Evolutionary conservation across 2,797 vertebrate genomes (phyloP).

Genomic region (Scomberomorus guttatus): DNA sequence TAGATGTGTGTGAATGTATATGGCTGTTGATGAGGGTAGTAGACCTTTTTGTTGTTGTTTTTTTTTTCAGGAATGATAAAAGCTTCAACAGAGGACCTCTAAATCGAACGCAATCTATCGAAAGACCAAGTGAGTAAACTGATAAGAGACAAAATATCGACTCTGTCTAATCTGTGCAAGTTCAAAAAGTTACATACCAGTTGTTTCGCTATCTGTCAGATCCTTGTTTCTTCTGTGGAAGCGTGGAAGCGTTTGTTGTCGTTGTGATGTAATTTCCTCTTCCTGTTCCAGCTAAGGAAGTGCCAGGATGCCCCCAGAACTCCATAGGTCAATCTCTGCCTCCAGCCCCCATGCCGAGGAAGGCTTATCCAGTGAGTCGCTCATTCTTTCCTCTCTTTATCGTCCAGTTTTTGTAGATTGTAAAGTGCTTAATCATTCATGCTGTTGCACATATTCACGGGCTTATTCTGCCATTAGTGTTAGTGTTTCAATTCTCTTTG

Average conservation of each 20-base stretch:
- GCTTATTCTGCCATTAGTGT: slow-evolving; percentile 18
- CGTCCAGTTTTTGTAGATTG: neutral
- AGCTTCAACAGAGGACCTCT: slow-evolving; percentile 87
- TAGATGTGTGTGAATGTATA: slow-evolving; percentile 4
- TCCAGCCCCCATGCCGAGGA: slow-evolving; percentile 92
- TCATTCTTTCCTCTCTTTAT: slow-evolving; percentile 10
- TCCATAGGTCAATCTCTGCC: slow-evolving; percentile 87
- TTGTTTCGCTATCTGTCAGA: slow-evolving; percentile 32
- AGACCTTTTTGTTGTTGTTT: slow-evolving; percentile 45
- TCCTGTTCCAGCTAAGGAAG: slow-evolving; percentile 87
- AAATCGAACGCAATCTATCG: slow-evolving; percentile 86
- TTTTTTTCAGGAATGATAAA: slow-evolving; percentile 88
- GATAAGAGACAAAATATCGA: slow-evolving; percentile 35
- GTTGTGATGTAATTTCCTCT: slow-evolving; percentile 77
- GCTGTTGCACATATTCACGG: neutral
- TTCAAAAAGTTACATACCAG: neutral
- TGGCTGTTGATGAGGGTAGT: neutral
- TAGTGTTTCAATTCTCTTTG: neutral
- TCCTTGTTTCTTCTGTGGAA: slow-evolving; percentile 44
- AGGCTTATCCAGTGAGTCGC: slow-evolving; percentile 91
- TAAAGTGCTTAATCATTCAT: slow-evolving; percentile 35
- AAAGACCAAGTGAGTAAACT: slow-evolving; percentile 86
- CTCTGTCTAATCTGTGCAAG: slow-evolving; percentile 10
- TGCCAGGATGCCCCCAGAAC: slow-evolving; percentile 85
- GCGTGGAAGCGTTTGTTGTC: slow-evolving; percentile 64